phyloP scores from a whole-genome alignment of 2,797 vertebrate species.

The Onychomys leucogaster region DNA sequence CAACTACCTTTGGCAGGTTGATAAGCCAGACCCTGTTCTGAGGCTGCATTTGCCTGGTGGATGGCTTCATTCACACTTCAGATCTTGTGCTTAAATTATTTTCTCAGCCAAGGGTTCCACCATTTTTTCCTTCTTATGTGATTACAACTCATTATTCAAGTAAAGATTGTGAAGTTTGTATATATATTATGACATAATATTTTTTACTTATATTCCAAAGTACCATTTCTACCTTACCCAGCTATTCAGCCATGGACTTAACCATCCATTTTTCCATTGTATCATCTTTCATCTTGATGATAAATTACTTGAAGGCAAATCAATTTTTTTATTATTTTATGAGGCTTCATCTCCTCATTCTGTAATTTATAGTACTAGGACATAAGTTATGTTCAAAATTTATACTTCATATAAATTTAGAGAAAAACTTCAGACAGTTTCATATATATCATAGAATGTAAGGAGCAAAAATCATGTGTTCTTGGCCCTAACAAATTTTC shows the following conservation, averaged over 20 bases:
- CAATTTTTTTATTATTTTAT: background rate
- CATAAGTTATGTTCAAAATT: background rate
- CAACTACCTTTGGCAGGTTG: background rate
- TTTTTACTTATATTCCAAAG: background rate
- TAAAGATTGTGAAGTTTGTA: background rate
- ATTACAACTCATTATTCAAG: background rate
- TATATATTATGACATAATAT: background rate
- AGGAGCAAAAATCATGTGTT: background rate
- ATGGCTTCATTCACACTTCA: background rate
- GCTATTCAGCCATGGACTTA: background rate
- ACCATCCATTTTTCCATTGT: background rate
- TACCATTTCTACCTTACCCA: background rate
- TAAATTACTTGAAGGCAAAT: background rate
- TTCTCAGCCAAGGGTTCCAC: background rate
- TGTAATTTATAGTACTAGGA: conserved; percentile 24
- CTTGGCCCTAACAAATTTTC: background rate
- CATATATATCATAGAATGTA: background rate
- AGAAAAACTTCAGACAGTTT: conserved; percentile 37
- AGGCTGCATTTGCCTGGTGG: background rate
- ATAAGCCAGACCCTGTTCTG: background rate
- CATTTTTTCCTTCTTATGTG: background rate
- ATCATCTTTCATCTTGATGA: background rate
- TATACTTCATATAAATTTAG: conserved; percentile 6
- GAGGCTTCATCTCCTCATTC: background rate
- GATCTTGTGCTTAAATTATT: background rate